Base-by-base conservation (phyloP, 1,140 invertebrate species). In the Agrypnia vestita region DNA sequence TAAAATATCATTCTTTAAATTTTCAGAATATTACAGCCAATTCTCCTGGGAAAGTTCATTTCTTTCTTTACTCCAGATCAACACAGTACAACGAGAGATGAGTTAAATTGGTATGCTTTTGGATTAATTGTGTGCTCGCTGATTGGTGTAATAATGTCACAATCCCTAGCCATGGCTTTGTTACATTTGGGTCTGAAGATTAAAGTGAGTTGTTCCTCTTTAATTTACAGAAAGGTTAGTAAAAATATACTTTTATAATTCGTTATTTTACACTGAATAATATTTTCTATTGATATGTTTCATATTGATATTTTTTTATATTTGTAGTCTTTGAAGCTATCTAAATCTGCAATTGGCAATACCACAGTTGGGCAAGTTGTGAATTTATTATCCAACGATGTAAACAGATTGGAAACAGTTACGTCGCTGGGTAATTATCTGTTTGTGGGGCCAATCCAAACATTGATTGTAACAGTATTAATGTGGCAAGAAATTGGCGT, bases 301-400 rank as follows among this genome's bases (percentile, higher is more conserved):
- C 6, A 35, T 3, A 35, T 35, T 35, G 6, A 6, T 35, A 35
- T 6, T 72, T 49, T 43, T 62, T 76, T 7, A 3, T 75, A 17
- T 67, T 86, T 85, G 13, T 69, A 91, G 88, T 90, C 88, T 0
- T 79, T 91, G 21, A 87, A 84, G 79, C 77, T 91, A 0, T 90
- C 89, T n/a, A 86, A 85, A 75, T 88, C 88, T 7, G 90, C 93
- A 3, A 72, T 94, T n/a, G 90, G 88, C 0, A 87, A 91, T 81
- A 93, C 92, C 1, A 93, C 93, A 3, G 86, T 92, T 6, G 94
- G 94, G 0, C 93, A 94, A 85, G 91, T 94, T 56, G 92, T 94
- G 0, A 95, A 95, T 86, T 86, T 94, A 0, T 86, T 94, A 83
- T 93, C 94, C 3, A 95, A 94, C 83, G 93, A 94, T 61, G 89